Conservation (phyloP, 2,797 vertebrate species). For the Anabacerthia variegaticeps region DNA sequence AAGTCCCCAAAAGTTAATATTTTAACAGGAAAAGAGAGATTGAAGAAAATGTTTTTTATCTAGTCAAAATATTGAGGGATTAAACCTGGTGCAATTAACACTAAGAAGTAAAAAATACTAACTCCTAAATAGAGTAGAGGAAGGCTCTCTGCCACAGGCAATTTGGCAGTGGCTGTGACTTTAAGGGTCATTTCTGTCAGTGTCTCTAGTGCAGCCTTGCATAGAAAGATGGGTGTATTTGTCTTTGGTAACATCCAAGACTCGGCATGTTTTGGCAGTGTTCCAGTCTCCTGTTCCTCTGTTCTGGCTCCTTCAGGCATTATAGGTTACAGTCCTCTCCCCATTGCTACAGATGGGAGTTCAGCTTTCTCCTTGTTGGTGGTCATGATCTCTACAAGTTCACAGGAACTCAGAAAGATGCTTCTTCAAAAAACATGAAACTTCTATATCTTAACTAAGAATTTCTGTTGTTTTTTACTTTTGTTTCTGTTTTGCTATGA, state of each 20-base stretch:
- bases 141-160: background rate
- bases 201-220: background rate
- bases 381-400: background rate
- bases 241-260: background rate
- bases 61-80: background rate
- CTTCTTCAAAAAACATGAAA: background rate
- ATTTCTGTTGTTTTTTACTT: background rate
- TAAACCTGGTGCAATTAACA: background rate
- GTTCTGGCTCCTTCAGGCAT: background rate
- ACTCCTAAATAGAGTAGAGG: background rate
- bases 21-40: background rate
- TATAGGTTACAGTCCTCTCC: background rate
- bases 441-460: background rate
- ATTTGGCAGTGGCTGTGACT: background rate
- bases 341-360: accelerated
- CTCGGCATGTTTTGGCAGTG: background rate
- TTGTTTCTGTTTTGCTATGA: background rate
- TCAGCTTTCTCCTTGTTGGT: background rate
- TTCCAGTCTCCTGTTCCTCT: background rate
- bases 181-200: background rate
- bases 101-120: accelerated
- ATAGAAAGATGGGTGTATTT: background rate
- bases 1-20: background rate
- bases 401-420: background rate
- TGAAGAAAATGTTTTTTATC: background rate